Base-by-base conservation (phyloP, 2,888 invertebrate species). In the Drosophila kuntzei region DNA sequence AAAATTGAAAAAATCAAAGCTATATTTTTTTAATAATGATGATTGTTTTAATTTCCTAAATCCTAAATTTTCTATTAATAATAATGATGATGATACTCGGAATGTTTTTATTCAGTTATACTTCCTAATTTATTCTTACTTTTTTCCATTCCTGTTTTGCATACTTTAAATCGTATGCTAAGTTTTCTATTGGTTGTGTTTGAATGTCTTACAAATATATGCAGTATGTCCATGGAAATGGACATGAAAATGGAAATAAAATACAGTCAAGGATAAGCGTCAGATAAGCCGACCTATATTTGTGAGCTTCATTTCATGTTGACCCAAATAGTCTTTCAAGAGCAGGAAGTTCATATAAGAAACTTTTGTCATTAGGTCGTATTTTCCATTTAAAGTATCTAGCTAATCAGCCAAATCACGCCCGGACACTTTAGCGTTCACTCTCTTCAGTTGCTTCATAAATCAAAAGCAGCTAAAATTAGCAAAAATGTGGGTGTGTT, bases 361-460 rank as follows among this genome's bases (percentile, higher is more conserved):
- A n/a, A 11, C 16, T 37, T 7, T 11, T 18, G 8, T 60, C 70
- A 75, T 60, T 75, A 77, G 47, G 69, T 63, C 64, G 64, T 47
- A 47, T 53, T 41, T 46, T 25, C 32, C 46, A 37, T 22, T 9
- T 36, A 29, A 54, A 54, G 41, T 55, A 65, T 61, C 49, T 53
- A 39, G 25, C 27, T 41, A 65, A 47, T 58, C 43, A 27, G 39
- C 29, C 16, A 66, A 78, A 72, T 80, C 73, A 80, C 66, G 63
- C 49, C 44, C 61, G 57, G 65, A 61, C 57, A 62, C 60, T 78
- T 58, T 51, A 22, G 7, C 39, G 29, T 20, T n/a, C 16, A 29
- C 57, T 59, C 69, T 61, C 54, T 69, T 44, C 51, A 34, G 46
- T 39, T 57, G 34, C 8, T 7, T n/a, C 36, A 65, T 53, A 49